Percentiles rank a stretch among this genome's conserved stretches.
phyloP scores from a whole-genome alignment of 1,140 invertebrate species.

The Yoshiicerus persimilis region DNA sequence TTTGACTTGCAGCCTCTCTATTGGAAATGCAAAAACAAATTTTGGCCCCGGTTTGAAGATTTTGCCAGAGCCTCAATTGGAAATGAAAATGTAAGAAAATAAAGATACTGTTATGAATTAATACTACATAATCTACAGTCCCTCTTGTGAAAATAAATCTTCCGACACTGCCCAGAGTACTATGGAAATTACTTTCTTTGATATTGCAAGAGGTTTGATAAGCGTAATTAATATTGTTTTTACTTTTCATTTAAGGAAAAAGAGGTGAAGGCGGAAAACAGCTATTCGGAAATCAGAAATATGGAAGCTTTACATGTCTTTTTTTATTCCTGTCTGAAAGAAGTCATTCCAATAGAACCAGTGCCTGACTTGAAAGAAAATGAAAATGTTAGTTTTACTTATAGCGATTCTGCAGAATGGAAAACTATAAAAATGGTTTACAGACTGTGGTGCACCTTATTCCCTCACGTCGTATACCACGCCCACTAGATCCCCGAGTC shows the following conservation, averaged over 20 bases:
- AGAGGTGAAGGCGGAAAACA: neutral
- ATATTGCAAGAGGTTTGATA: neutral
- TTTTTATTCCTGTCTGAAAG: neutral
- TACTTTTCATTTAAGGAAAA: neutral
- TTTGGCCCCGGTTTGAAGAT: neutral
- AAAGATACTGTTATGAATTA: too few species aligned
- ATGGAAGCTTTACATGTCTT: neutral
- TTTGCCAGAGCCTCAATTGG: neutral
- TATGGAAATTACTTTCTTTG: neutral
- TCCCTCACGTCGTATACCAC: too few species aligned
- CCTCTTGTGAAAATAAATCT: too few species aligned
- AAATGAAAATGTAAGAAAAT: neutral
- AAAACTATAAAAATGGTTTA: too few species aligned
- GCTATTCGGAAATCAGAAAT: neutral
- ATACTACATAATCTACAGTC: too few species aligned
- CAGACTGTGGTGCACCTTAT: too few species aligned
- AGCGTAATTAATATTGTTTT: neutral
- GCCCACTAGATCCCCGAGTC: too few species aligned
- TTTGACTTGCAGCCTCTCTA: neutral
- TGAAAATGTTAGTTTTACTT: neutral
- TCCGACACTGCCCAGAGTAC: too few species aligned
- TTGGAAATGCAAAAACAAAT: neutral
- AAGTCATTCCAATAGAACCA: neutral
- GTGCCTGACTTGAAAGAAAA: neutral
- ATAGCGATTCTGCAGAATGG: too few species aligned